Evolutionary conservation across 2,888 invertebrate genomes (phyloP).

Genomic region (Pyrrhia umbra): DNA sequence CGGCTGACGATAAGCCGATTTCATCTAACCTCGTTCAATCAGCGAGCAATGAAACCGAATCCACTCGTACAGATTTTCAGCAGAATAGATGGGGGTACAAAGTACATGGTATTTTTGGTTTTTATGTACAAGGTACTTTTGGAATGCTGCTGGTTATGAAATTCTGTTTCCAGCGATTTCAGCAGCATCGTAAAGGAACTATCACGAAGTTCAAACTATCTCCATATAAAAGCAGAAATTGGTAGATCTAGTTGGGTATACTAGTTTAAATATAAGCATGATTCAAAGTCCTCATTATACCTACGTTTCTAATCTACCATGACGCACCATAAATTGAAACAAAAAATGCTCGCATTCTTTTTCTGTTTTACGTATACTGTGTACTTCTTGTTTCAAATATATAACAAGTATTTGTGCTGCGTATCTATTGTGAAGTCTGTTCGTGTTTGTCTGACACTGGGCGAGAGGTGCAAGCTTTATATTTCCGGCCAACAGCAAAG

Average conservation of each 20-base stretch:
- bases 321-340: not conserved
- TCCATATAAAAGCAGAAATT: too few species aligned
- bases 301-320: not conserved
- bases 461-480: constrained; percentile 52
- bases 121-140: not conserved
- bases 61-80: constrained; percentile 62
- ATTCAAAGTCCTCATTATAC: not conserved
- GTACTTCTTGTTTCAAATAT: constrained; percentile 5
- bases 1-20: constrained; percentile 85
- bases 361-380: not conserved
- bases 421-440: constrained; percentile 35
- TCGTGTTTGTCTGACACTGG: constrained; percentile 47
- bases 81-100: constrained; percentile 14
- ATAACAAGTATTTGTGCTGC: constrained; percentile 25
- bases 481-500: constrained; percentile 43
- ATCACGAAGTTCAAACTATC: too few species aligned
- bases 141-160: not conserved
- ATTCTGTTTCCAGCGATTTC: too few species aligned
- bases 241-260: too few species aligned
- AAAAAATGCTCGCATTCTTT: not conserved
- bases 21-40: constrained; percentile 86
- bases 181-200: too few species aligned
- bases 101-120: not conserved
- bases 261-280: too few species aligned
- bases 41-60: constrained; percentile 71